phyloP scores from a whole-genome alignment of 2,797 vertebrate species.

The Amniataba percoides region DNA sequence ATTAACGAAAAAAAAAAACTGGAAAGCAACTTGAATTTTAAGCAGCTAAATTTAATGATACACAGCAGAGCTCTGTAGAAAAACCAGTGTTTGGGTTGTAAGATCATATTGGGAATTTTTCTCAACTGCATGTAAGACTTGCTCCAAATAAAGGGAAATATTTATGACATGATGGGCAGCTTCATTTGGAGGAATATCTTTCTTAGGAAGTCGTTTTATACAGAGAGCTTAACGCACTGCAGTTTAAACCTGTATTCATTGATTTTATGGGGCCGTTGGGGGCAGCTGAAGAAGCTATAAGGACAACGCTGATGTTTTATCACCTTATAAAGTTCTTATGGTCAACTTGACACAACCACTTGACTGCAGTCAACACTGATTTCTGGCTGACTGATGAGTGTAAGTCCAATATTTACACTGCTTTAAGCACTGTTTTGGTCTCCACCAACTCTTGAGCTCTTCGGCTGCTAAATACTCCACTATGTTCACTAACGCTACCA shows the following conservation, averaged over 20 bases:
- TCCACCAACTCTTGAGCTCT: background rate
- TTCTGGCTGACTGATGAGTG: background rate
- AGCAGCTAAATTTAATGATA: constrained; percentile 1
- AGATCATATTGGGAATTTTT: constrained; percentile 1
- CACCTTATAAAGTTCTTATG: background rate
- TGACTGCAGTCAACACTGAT: background rate
- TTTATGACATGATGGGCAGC: constrained; percentile 24
- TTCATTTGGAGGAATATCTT: constrained; percentile 26
- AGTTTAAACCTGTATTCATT: background rate
- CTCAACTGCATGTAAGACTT: constrained; percentile 6
- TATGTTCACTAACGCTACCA: background rate
- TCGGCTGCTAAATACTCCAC: background rate
- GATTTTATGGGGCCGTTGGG: background rate
- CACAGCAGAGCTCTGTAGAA: constrained; percentile 7
- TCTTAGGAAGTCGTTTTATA: background rate
- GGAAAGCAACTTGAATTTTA: constrained; percentile 11
- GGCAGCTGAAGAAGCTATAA: constrained; percentile 11
- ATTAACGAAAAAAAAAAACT: constrained; percentile 1
- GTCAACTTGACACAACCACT: background rate
- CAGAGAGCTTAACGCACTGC: background rate
- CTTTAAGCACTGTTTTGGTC: background rate
- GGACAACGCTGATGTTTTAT: background rate
- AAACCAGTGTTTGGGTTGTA: background rate
- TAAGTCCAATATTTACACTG: background rate
- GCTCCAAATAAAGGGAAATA: constrained; percentile 22